These are phyloP conservation scores for Lingula anatina DNA, from an alignment of 2,888 invertebrate species.

Conservation along the genomic window DNA sequence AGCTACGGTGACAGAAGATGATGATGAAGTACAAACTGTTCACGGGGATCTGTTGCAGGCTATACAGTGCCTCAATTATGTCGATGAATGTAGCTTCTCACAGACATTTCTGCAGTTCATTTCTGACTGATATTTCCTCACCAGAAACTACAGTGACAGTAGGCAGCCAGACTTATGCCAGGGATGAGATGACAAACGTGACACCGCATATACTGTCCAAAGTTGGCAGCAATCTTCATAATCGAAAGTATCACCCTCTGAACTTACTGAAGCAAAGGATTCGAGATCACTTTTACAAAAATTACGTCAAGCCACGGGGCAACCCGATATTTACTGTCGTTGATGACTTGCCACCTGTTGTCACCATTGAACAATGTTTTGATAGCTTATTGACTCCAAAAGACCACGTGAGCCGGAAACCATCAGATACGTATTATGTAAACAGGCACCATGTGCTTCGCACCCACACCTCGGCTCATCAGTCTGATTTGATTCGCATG, in stretches of 20 bases:
- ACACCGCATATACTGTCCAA: constrained; percentile 77
- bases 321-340: constrained; percentile 82
- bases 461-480: constrained; percentile 92
- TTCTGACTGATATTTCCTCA: no score
- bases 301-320: constrained; percentile 69
- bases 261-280: constrained; percentile 76
- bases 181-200: constrained; percentile 82
- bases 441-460: constrained; percentile 74
- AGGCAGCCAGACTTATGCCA: constrained; percentile 19
- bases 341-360: constrained; percentile 79
- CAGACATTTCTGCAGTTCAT: no score
- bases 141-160: constrained; percentile 11
- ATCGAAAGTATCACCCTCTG: constrained; percentile 75
- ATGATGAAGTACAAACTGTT: no score
- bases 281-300: constrained; percentile 69
- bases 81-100: no score
- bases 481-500: constrained; percentile 75
- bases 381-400: constrained; percentile 77
- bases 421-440: constrained; percentile 92
- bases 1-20: no score
- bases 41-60: no score
- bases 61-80: no score
- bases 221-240: constrained; percentile 75
- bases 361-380: constrained; percentile 84
- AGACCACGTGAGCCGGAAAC: constrained; percentile 79